Evolutionary conservation across 2,888 invertebrate species (phyloP), one percentile per base, ranked within the genome.

Genomic region (Cheilosia scutellata): DNA sequence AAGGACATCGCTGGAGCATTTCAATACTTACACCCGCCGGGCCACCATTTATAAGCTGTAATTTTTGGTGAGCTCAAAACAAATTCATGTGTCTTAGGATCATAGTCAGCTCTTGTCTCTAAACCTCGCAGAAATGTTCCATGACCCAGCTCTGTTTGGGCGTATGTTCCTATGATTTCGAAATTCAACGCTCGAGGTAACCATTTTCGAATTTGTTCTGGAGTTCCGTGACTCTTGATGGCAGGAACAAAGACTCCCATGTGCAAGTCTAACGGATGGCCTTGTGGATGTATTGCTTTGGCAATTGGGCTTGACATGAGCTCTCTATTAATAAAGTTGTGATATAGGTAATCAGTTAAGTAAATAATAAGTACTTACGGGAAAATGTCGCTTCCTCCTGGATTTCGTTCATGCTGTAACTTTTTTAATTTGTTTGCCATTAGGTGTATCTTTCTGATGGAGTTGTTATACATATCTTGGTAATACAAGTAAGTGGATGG

Each of bases 21-120:
- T 11, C 4, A 49, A 7, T 42, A 95, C 96, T 94, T 93, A 98
- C 98, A 93, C 91, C 96, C 96, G 11, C 98, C 98, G 20, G 98
- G 98, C 98, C 98, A 98, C 97, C 98, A 98, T 93, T 98, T 99
- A 91, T 96, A 97, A 0, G 98, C 95, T 0, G 97, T 96, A 13
- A 98, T 92, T 1, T 96, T 96, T 0, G 98, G 98, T 63, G 96
- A 96, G 90, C 98, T 94, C 37, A 99, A 91, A 40, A 98, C 93
- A 91, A 99, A 99, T 93, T 98, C 97, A 91, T 97, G 94, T 0
- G 95, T 96, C 2, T 92, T 90, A 0, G 95, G 93, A 92, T 98
- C 98, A 90, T 97, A 99, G 0, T 96, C 97, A 1, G 98, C 97
- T 0, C 96, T 97, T 0, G 98, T 98, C 93, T 98, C 98, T 87